A percentile compares a stretch with the other conserved stretches of the same genome.
Conservation (phyloP, 2,113 vertebrate genomes). For the Echinops telfairi region DNA sequence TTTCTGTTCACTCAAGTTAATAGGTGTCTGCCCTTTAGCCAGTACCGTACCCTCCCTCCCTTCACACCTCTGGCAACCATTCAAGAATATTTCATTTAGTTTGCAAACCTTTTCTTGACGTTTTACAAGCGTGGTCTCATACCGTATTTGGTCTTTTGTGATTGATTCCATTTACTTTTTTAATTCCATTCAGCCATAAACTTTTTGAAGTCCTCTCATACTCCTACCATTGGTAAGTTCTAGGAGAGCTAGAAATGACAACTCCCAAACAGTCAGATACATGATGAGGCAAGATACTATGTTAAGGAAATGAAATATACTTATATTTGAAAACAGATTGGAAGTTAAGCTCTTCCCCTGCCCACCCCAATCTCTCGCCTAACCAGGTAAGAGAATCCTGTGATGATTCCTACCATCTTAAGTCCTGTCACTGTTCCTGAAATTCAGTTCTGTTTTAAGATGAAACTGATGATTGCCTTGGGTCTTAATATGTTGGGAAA, state of each 20-base stretch:
- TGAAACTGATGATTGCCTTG: conserved; percentile 75
- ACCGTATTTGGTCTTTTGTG: too few relatives aligned
- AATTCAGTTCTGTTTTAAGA: conserved; percentile 66
- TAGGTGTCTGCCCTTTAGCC: too few relatives aligned
- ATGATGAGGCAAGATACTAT: conserved; percentile 9
- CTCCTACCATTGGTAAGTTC: conserved; percentile 38
- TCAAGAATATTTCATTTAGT: too few relatives aligned
- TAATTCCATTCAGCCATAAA: too few relatives aligned
- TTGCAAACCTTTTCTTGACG: too few relatives aligned
- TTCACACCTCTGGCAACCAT: too few relatives aligned
- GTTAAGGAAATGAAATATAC: conserved; percentile 59
- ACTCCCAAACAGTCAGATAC: neutral
- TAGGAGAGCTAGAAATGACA: conserved; percentile 59
- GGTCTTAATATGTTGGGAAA: conserved; percentile 79
- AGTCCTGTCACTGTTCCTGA: conserved; percentile 14
- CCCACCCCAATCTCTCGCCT: neutral
- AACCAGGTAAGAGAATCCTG: conserved; percentile 2
- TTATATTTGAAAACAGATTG: conserved; percentile 45
- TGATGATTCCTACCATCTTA: conserved; percentile 40
- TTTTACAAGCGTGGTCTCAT: too few relatives aligned
- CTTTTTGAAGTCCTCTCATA: neutral
- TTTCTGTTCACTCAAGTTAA: too few relatives aligned
- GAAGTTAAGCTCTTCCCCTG: neutral
- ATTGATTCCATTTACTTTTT: too few relatives aligned
- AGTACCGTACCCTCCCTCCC: too few relatives aligned